These are phyloP conservation scores for Leptopilina drosophilae DNA, from an alignment of 2,888 invertebrate genomes.

Conservation along the genomic window DNA sequence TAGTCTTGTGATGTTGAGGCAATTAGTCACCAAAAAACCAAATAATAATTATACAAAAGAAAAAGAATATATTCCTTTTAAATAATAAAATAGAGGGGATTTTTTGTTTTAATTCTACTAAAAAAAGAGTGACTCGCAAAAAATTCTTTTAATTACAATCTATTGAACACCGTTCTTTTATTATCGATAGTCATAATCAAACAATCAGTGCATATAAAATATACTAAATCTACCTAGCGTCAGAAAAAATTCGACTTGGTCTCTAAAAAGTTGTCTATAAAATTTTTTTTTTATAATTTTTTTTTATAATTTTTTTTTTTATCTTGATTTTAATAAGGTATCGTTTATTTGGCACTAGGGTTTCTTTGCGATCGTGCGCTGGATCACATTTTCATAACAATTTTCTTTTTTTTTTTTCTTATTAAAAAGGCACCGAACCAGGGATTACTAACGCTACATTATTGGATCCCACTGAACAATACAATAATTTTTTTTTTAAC, in stretches of 20 bases:
- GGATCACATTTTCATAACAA: conserved; percentile 60
- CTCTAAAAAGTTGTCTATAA: conserved; percentile 75
- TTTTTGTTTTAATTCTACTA: conserved; percentile 26
- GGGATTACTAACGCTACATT: conserved; percentile 67
- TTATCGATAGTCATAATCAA: conserved; percentile 76
- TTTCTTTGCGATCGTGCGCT: conserved; percentile 60
- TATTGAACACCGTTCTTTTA: conserved; percentile 77
- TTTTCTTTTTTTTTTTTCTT: conserved; percentile 55
- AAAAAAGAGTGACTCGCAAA: conserved; percentile 45
- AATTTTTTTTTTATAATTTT: conserved; percentile 63
- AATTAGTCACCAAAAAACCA: conserved; percentile 39
- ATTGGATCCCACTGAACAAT: conserved; percentile 70
- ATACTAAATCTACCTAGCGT: conserved; percentile 77
- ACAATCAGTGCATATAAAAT: conserved; percentile 78
- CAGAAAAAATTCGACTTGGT: conserved; percentile 71
- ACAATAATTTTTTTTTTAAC: conserved; percentile 68
- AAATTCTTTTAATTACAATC: conserved; percentile 68
- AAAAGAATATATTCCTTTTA: too few relatives aligned
- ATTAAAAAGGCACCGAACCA: conserved; percentile 76
- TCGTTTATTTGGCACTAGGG: conserved; percentile 77
- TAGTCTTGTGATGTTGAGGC: conserved; percentile 38
- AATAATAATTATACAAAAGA: conserved; percentile 35
- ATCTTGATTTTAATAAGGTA: conserved; percentile 61
- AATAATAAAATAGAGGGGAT: conserved; percentile 44
- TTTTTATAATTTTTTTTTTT: conserved; percentile 48